phyloP scores from a whole-genome alignment of 2,888 invertebrate species.

The Congeria kusceri region DNA sequence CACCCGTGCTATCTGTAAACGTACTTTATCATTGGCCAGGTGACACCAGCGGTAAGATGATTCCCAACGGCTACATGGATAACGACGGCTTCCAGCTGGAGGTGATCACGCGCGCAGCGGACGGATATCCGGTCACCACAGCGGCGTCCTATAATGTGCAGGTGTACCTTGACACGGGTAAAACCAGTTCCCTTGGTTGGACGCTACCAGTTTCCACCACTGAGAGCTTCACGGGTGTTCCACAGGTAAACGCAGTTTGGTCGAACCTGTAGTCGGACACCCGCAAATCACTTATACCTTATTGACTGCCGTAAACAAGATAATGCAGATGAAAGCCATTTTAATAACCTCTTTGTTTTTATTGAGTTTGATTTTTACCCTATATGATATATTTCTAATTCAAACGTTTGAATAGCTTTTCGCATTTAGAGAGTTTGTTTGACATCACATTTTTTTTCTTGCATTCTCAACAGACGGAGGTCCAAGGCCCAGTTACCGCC shows the following conservation, averaged over 20 bases:
- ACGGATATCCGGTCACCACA: conserved; percentile 41
- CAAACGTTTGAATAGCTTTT: too few species aligned
- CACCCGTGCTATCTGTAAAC: too few species aligned
- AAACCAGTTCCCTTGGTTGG: not conserved
- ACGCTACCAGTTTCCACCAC: not conserved
- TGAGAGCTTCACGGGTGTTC: not conserved
- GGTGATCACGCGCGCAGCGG: conserved; percentile 49
- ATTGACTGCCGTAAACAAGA: too few species aligned
- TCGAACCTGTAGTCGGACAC: too few species aligned
- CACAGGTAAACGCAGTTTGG: too few species aligned
- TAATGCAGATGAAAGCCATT: too few species aligned
- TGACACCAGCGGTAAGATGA: conserved; percentile 20
- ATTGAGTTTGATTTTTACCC: too few species aligned
- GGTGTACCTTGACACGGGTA: conserved; percentile 48
- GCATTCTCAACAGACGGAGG: conserved; percentile 35
- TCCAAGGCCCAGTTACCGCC: conserved; percentile 35
- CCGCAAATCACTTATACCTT: too few species aligned
- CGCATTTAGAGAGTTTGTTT: too few species aligned
- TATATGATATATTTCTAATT: not conserved
- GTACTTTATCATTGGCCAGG: not conserved
- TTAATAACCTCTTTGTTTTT: too few species aligned
- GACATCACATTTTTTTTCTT: too few species aligned
- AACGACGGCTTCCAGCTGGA: conserved; percentile 68
- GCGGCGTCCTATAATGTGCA: too few species aligned
- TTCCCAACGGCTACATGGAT: conserved; percentile 60